Conservation (phyloP, 2,888 invertebrate genomes). For the Stenotaenia linearis region DNA sequence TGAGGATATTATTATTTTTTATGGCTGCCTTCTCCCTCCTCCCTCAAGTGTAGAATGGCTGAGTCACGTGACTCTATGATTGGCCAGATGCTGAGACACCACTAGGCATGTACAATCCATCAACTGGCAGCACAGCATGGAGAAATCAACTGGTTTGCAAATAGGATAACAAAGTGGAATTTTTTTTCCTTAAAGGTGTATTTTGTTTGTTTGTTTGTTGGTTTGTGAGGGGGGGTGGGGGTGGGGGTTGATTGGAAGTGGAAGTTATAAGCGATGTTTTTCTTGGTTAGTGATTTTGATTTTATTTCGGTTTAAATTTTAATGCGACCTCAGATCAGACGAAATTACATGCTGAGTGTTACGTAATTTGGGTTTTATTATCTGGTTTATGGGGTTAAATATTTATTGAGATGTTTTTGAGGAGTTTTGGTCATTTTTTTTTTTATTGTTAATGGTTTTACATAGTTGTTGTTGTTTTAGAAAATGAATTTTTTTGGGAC, state of each 20-base stretch:
- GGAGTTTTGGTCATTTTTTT: too few species aligned
- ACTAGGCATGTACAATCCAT: conserved; percentile 15
- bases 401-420: too few species aligned
- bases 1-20: conserved; percentile 14
- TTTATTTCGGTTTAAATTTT: not conserved
- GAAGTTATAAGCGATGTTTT: not conserved
- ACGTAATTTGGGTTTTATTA: too few species aligned
- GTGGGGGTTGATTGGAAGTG: not conserved
- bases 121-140: not conserved
- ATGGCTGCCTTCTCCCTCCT: conserved; percentile 11
- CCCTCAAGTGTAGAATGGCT: conserved; percentile 19
- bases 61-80: conserved; percentile 15
- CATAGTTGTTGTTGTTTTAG: too few species aligned
- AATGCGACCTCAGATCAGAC: not conserved
- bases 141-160: not conserved
- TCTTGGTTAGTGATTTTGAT: not conserved
- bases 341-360: not conserved
- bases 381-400: too few species aligned
- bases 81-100: conserved; percentile 19
- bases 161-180: not conserved
- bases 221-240: too few species aligned
- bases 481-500: too few species aligned
- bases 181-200: not conserved
- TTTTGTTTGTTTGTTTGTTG: not conserved
- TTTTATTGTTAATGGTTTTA: too few species aligned